phyloP scores from a whole-genome alignment of 2,888 invertebrate species.

The Cheilosia pagana region DNA sequence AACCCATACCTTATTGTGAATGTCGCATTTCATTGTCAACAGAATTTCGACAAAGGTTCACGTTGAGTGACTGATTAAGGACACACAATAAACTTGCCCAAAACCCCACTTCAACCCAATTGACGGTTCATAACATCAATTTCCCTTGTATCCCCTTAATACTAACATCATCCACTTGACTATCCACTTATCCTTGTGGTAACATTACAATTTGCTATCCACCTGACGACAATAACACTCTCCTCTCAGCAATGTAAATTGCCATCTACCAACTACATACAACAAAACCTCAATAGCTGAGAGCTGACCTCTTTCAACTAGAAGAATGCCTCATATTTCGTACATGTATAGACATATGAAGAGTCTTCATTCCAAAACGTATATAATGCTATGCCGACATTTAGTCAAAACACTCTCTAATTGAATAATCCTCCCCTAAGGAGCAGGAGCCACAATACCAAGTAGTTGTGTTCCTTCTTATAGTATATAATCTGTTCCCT shows the following conservation, averaged over 20 bases:
- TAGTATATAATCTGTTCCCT: slow-evolving; percentile 6
- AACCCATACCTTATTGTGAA: background rate
- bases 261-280: slow-evolving; percentile 10
- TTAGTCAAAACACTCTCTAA: slow-evolving; percentile 61
- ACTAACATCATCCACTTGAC: slow-evolving; percentile 20
- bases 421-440: slow-evolving; percentile 62
- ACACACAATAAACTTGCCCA: background rate
- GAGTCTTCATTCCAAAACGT: slow-evolving; percentile 50
- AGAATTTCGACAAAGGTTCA: background rate
- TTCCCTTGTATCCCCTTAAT: background rate
- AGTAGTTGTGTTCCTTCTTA: slow-evolving; percentile 46
- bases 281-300: slow-evolving; percentile 60
- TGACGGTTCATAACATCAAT: background rate
- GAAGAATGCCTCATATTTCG: slow-evolving; percentile 49
- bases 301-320: slow-evolving; percentile 63
- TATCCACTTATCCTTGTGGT: slow-evolving; percentile 8
- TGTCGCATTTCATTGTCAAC: background rate
- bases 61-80: background rate
- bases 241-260: slow-evolving; percentile 35
- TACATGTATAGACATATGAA: slow-evolving; percentile 2
- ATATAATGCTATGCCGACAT: slow-evolving; percentile 34
- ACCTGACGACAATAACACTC: background rate
- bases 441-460: slow-evolving; percentile 15
- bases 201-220: slow-evolving; percentile 9
- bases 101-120: background rate